Evolutionary conservation across 2,888 invertebrate species (phyloP), one percentile per base, ranked within the genome.

Genomic region (Tipula lateralis): DNA sequence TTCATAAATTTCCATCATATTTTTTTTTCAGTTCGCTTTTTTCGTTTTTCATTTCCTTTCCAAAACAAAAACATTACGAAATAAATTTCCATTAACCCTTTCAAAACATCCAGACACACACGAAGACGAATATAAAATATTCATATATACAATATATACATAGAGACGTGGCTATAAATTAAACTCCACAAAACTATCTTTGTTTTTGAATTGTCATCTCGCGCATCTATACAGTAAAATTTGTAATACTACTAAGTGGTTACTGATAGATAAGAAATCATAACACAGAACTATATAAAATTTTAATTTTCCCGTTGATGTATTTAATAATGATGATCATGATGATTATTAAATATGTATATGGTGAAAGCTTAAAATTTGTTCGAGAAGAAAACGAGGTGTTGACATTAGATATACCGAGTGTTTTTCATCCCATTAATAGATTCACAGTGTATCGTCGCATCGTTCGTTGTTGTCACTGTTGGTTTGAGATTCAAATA

Each of bases 81-180:
- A 66, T 66, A 66, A 66, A 66, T 66, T 66, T 24, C 66, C 66
- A 66, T 66, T 66, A 66, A 66, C 66, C 66, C 66, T 66, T 66
- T 66, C 66, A 9, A 66, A 66, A 66, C 66, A 66, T 24, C 24
- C 66, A 66, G 66, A 66, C 66, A 24, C 66, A 66, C 66, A 66
- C 66, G 66, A 24, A 9, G 66, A 66, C 66, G 12, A 19, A 66
- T 24, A 66, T 24, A 24, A 24, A 9, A 24, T 9, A 24, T 66
- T 9, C 7, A 3, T 16, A 44, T 4, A 16, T 39, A 39, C 3
- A 39, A 39, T 2, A 13, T 44, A 44, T 44, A 24, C 12, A 24
- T 66, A 66, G 24, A 24, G 19, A 6, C 9, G 24, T 24, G 9
- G 66, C 2, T 9, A 24, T 66, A 66, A 66, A 66, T 66, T 66